phyloP scores from a whole-genome alignment of 2,888 invertebrate species.

The Itoplectis maculator region DNA sequence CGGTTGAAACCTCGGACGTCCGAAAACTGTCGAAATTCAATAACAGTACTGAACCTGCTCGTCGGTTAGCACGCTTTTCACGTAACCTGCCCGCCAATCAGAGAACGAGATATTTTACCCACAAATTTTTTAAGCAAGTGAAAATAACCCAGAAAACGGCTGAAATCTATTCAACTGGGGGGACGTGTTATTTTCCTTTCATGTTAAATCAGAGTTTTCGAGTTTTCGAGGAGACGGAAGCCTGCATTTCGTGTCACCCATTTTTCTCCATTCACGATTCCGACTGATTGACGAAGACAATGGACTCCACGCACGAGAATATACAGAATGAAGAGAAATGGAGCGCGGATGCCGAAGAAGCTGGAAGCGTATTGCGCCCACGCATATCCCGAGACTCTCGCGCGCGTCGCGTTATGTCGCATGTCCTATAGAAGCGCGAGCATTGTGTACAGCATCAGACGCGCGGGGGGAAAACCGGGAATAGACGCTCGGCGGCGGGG shows the following conservation, averaged over 20 bases:
- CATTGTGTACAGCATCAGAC: neutral
- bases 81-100: no score
- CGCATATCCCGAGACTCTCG: conserved; percentile 18
- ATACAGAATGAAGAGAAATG: conserved; percentile 31
- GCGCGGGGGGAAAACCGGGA: conserved; percentile 20
- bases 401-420: conserved; percentile 18
- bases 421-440: conserved; percentile 4
- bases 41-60: no score
- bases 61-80: no score
- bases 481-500: conserved; percentile 41
- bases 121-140: no score
- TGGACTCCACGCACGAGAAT: conserved; percentile 28
- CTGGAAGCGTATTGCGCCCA: conserved; percentile 38
- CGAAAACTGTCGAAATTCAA: no score
- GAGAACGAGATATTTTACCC: no score
- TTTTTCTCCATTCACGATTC: neutral
- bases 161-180: no score
- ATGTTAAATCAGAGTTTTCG: neutral
- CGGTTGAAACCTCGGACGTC: no score
- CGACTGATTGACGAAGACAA: conserved; percentile 33
- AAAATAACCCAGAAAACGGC: no score
- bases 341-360: conserved; percentile 26
- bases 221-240: conserved; percentile 6
- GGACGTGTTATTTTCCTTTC: neutral
- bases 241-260: neutral